These are phyloP conservation scores for Cyprinodon tularosa DNA, from an alignment of 2,113 vertebrate genomes.

Conservation along the genomic window DNA sequence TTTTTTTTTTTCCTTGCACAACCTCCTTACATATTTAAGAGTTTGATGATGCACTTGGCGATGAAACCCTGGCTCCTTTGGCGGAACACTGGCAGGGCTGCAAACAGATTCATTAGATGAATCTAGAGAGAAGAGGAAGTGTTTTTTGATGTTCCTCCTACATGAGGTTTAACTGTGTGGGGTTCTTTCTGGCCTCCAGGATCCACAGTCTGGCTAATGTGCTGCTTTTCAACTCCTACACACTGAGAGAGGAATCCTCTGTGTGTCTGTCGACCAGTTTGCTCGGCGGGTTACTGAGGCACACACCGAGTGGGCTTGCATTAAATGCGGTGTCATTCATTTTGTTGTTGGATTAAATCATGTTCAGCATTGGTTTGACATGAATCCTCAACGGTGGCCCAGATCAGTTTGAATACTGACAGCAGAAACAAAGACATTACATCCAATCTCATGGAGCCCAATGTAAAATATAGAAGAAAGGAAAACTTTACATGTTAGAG, in stretches of 20 bases:
- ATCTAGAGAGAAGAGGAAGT: conserved; percentile 57
- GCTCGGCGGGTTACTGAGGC: conserved; percentile 15
- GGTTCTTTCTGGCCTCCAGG: conserved; percentile 70
- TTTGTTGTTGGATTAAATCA: conserved; percentile 42
- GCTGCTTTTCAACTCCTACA: conserved; percentile 73
- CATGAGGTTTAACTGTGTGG: conserved; percentile 67
- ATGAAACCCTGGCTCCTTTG: conserved; percentile 34
- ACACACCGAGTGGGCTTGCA: conserved; percentile 38
- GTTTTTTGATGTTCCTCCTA: conserved; percentile 70
- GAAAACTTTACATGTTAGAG: neutral
- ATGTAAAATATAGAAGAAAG: neutral
- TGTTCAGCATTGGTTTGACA: conserved; percentile 34
- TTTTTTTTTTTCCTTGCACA: conserved; percentile 38
- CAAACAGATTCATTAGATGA: conserved; percentile 68
- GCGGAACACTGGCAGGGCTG: conserved; percentile 49
- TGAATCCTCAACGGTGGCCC: neutral
- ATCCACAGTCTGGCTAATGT: conserved; percentile 72
- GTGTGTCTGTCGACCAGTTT: conserved; percentile 26
- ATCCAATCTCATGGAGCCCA: too few relatives aligned
- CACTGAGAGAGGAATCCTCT: conserved; percentile 46
- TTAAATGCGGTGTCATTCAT: conserved; percentile 28
- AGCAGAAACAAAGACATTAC: neutral
- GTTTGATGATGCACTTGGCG: conserved; percentile 29
- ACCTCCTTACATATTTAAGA: conserved; percentile 25
- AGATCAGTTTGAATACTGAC: conserved; percentile 1